Percentiles rank a stretch among this genome's conserved stretches.
phyloP scores from a whole-genome alignment of 2,888 invertebrate genomes.

The Ctenicera cuprea region DNA sequence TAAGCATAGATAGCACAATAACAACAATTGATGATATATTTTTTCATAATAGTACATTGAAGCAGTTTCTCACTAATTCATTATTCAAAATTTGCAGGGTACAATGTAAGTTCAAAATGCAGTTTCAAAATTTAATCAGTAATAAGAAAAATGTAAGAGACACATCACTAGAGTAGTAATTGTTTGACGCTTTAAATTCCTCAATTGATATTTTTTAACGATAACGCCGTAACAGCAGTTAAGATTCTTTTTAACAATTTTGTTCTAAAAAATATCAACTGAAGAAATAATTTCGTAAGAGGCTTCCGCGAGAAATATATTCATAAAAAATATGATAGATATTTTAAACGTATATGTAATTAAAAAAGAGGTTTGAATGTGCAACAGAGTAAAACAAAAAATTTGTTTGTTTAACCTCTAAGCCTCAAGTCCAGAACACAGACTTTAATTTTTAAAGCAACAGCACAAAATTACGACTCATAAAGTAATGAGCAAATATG shows the following conservation, averaged over 20 bases:
- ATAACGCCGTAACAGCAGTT: too few relatives aligned
- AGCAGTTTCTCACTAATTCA: constrained; percentile 23
- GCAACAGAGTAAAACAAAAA: constrained; percentile 32
- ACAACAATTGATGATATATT: constrained; percentile 47
- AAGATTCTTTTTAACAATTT: background rate
- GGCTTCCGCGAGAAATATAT: constrained; percentile 45
- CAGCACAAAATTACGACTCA: background rate
- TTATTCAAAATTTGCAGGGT: constrained; percentile 66
- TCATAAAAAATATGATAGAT: constrained; percentile 32
- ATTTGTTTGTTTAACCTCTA: constrained; percentile 43
- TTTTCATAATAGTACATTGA: constrained; percentile 42
- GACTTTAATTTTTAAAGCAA: constrained; percentile 11
- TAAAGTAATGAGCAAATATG: constrained; percentile 2
- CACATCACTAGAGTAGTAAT: constrained; percentile 70
- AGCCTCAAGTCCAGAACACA: background rate
- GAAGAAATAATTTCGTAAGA: constrained; percentile 26
- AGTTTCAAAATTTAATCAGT: constrained; percentile 64
- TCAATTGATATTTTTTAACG: constrained; percentile 5
- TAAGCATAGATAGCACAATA: constrained; percentile 51
- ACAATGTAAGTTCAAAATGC: constrained; percentile 67
- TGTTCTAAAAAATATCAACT: constrained; percentile 2
- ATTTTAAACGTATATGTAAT: constrained; percentile 41
- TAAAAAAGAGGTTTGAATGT: constrained; percentile 40
- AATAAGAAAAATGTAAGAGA: constrained; percentile 59
- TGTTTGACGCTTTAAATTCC: constrained; percentile 40